These are phyloP conservation scores for Hypomecis punctinalis DNA, from an alignment of 2,888 invertebrate species.

Conservation along the genomic window DNA sequence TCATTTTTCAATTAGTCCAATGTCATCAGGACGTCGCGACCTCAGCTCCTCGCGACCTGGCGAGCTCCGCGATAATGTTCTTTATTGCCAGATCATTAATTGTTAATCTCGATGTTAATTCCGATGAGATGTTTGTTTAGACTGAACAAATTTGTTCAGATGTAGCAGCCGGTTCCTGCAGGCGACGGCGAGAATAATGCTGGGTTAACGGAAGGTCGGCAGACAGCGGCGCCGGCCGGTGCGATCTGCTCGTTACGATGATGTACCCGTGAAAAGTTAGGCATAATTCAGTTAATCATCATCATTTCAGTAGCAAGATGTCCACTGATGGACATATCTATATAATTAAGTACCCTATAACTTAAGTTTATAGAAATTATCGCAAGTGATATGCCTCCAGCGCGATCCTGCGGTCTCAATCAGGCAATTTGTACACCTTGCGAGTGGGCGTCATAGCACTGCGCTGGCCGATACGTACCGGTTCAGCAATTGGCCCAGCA, in stretches of 20 bases:
- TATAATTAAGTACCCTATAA: too few relatives aligned
- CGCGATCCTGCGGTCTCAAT: too few relatives aligned
- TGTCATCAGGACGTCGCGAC: slow-evolving; percentile 76
- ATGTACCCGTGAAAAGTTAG: too few relatives aligned
- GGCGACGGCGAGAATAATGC: slow-evolving; percentile 34
- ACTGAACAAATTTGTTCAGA: slow-evolving; percentile 67
- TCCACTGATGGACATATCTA: too few relatives aligned
- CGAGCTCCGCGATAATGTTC: slow-evolving; percentile 50
- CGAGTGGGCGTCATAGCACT: too few relatives aligned
- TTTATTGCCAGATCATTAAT: slow-evolving; percentile 53
- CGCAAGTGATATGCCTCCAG: too few relatives aligned
- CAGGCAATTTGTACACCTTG: too few relatives aligned
- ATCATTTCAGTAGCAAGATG: too few relatives aligned
- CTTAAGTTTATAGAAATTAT: too few relatives aligned
- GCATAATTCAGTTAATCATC: too few relatives aligned
- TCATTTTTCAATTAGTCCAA: slow-evolving; percentile 81
- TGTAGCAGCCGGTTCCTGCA: slow-evolving; percentile 53
- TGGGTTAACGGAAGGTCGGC: slow-evolving; percentile 40
- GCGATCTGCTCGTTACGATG: not conserved
- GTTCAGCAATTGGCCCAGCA: too few relatives aligned
- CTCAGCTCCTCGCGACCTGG: slow-evolving; percentile 56
- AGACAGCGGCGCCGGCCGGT: slow-evolving; percentile 14
- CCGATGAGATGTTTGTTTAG: slow-evolving; percentile 47
- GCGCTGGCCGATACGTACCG: too few relatives aligned
- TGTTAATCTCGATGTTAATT: slow-evolving; percentile 48